Evolutionary conservation across 2,113 vertebrate species (phyloP).

Genomic region (Istiophorus platypterus): DNA sequence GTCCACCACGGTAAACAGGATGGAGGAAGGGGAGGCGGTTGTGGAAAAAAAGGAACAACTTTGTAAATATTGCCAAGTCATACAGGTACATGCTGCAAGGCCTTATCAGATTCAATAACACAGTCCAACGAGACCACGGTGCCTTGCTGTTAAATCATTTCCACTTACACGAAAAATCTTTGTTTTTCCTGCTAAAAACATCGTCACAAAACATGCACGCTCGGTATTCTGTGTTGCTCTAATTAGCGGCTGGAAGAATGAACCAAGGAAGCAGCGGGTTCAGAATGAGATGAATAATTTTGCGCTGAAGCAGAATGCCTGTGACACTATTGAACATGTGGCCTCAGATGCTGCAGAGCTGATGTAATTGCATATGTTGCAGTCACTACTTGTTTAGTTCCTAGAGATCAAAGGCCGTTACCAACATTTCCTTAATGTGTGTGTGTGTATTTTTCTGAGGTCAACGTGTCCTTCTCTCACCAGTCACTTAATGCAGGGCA

Average conservation of each 20-base stretch:
- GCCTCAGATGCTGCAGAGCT: constrained; percentile 41
- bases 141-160: neutral
- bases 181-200: constrained; percentile 21
- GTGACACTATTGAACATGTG: constrained; percentile 48
- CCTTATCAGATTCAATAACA: neutral
- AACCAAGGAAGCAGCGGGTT: constrained; percentile 46
- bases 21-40: neutral
- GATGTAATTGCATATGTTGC: constrained; percentile 65
- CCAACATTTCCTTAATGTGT: constrained; percentile 61
- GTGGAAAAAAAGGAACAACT: neutral
- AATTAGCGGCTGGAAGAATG: constrained; percentile 28
- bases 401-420: constrained; percentile 61
- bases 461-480: constrained; percentile 37
- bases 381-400: constrained; percentile 62
- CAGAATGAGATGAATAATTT: constrained; percentile 53
- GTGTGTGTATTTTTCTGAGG: constrained; percentile 64
- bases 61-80: neutral
- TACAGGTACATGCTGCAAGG: constrained; percentile 1
- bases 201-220: constrained; percentile 24
- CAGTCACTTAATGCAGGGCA: constrained; percentile 55
- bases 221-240: constrained; percentile 9
- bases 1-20: constrained; percentile 42
- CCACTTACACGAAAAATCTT: neutral
- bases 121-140: neutral
- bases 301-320: constrained; percentile 23